These are phyloP conservation scores for Heteropelma amictum DNA, from an alignment of 2,888 invertebrate genomes.

Conservation along the genomic window DNA sequence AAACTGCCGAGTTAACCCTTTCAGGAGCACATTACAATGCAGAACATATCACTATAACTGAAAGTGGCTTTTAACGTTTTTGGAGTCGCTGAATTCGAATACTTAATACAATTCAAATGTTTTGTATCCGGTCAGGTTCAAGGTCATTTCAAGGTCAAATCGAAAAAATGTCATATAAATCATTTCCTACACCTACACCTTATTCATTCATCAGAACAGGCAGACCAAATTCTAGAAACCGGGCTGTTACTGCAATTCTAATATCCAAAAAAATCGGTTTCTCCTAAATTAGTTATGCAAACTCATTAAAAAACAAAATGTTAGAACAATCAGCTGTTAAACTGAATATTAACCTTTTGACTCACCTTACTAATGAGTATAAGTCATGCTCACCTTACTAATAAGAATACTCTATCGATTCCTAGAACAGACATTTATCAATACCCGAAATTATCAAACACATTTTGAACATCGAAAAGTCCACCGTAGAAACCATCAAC, in stretches of 20 bases:
- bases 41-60: too few species aligned
- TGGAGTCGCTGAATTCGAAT: conserved; percentile 20
- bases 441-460: conserved; percentile 36
- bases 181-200: conserved; percentile 1
- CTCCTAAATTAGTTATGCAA: not conserved
- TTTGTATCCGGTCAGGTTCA: too few species aligned
- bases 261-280: not conserved
- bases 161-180: conserved; percentile 33
- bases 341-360: not conserved
- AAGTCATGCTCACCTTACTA: not conserved
- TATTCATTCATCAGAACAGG: not conserved
- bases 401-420: not conserved
- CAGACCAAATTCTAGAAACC: not conserved
- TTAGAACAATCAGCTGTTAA: not conserved
- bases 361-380: not conserved
- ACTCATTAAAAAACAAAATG: not conserved
- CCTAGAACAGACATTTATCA: conserved; percentile 46
- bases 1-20: not conserved
- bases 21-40: too few species aligned
- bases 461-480: not conserved
- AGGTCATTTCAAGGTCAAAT: too few species aligned
- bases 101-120: too few species aligned
- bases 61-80: conserved; percentile 39
- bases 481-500: conserved; percentile 8
- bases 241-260: not conserved